Conservation (phyloP, 2,888 invertebrate genomes). For the Caenorhabditis japonica region DNA sequence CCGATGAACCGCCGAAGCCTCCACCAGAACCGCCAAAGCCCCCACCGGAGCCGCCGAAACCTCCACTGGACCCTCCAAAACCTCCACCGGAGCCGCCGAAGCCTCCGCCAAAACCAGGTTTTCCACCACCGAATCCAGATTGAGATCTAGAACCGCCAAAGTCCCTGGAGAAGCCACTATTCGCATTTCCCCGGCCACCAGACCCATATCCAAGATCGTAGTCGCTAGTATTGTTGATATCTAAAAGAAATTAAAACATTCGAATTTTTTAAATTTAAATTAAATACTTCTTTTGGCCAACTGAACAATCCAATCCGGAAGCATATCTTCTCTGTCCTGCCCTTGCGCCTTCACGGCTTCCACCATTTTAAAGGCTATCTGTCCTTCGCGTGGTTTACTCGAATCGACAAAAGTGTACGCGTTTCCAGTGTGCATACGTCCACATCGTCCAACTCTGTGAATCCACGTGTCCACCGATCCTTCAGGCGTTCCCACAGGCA, state of each 20-base stretch:
- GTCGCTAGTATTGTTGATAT: no score
- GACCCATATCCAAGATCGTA: no score
- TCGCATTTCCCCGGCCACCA: background rate
- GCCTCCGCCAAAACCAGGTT: background rate
- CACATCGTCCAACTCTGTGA: conserved; percentile 80
- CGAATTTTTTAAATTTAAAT: no score
- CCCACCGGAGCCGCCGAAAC: conserved; percentile 1
- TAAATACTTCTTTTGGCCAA: no score
- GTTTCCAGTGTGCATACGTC: conserved; percentile 77
- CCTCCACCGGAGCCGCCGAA: conserved; percentile 1
- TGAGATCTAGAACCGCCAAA: background rate
- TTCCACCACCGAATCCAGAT: background rate
- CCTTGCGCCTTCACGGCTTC: conserved; percentile 32
- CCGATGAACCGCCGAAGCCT: conserved; percentile 2
- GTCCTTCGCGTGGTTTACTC: conserved; percentile 5
- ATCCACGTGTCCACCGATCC: conserved; percentile 70
- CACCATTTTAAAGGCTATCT: conserved; percentile 43
- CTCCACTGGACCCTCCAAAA: background rate
- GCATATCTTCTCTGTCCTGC: background rate
- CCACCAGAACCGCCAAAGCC: conserved; percentile 1
- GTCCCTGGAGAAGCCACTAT: background rate
- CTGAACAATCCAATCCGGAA: no score
- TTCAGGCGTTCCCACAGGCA: conserved; percentile 77
- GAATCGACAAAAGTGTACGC: conserved; percentile 61
- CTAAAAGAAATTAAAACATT: no score